These are phyloP conservation scores for Celastrina argiolus DNA, from an alignment of 2,888 invertebrate genomes.

Conservation along the genomic window DNA sequence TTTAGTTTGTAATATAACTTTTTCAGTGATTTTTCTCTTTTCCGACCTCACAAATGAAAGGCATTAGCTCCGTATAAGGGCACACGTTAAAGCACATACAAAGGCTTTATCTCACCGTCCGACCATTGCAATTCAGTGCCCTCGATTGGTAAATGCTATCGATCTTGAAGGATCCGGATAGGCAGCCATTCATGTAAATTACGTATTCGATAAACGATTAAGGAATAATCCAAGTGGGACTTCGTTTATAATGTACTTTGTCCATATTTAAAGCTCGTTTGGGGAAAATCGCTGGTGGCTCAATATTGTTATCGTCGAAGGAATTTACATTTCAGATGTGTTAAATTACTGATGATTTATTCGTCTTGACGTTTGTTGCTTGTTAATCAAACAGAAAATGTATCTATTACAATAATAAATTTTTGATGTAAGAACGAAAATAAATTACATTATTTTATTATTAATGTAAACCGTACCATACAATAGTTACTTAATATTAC, in stretches of 20 bases:
- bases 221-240: constrained; percentile 18
- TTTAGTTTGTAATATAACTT: not conserved
- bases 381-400: too few relatives aligned
- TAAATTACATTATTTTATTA: too few relatives aligned
- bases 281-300: not conserved
- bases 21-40: not conserved
- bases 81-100: constrained; percentile 1
- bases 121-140: constrained; percentile 7
- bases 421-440: too few relatives aligned
- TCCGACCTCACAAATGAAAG: not conserved
- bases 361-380: too few relatives aligned
- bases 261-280: constrained; percentile 13
- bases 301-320: not conserved
- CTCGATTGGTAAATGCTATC: constrained; percentile 17
- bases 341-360: not conserved
- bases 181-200: constrained; percentile 22
- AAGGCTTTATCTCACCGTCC: constrained; percentile 13
- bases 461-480: too few relatives aligned
- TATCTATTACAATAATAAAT: too few relatives aligned
- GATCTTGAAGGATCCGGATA: constrained; percentile 19
- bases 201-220: constrained; percentile 16
- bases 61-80: constrained; percentile 8
- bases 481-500: too few relatives aligned
- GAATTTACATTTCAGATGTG: not conserved
- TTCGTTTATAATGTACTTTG: constrained; percentile 1